Evolutionary conservation across 2,113 vertebrate species (phyloP).

Genomic region (Sphyrna mokarran): DNA sequence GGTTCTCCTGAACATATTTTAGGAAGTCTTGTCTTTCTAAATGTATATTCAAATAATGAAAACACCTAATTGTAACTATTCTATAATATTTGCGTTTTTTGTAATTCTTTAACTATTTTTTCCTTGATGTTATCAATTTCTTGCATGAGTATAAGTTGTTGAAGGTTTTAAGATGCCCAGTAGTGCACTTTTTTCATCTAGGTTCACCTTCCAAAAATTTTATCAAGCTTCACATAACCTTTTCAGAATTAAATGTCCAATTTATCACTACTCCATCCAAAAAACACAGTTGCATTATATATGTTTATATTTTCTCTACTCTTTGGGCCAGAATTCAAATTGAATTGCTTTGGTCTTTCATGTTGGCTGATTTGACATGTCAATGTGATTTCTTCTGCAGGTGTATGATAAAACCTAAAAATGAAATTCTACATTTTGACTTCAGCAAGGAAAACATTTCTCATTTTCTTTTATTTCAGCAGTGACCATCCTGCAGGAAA

Average conservation of each 20-base stretch:
- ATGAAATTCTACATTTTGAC: not conserved
- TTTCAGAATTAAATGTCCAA: not conserved
- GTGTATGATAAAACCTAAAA: not conserved
- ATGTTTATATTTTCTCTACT: not conserved
- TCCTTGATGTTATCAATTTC: not conserved
- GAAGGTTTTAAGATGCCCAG: not conserved
- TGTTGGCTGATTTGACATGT: not conserved
- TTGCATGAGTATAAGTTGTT: not conserved
- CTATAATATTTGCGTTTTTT: not conserved
- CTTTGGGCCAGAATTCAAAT: not conserved
- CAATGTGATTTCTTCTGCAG: not conserved
- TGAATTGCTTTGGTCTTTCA: not conserved
- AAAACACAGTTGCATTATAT: not conserved
- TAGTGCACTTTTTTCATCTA: not conserved
- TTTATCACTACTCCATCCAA: not conserved
- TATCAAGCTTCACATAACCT: not conserved
- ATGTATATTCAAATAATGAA: no score
- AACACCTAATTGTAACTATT: not conserved
- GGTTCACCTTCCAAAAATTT: not conserved
- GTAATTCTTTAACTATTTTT: not conserved
- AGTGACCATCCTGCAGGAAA: not conserved
- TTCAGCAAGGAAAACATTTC: not conserved
- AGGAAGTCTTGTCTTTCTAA: not conserved
- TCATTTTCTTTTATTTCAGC: not conserved
- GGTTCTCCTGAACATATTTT: not conserved